Evolutionary conservation across 2,888 invertebrate genomes (phyloP), one percentile per base, ranked within the genome.

Genomic region (Odontothrips loti): DNA sequence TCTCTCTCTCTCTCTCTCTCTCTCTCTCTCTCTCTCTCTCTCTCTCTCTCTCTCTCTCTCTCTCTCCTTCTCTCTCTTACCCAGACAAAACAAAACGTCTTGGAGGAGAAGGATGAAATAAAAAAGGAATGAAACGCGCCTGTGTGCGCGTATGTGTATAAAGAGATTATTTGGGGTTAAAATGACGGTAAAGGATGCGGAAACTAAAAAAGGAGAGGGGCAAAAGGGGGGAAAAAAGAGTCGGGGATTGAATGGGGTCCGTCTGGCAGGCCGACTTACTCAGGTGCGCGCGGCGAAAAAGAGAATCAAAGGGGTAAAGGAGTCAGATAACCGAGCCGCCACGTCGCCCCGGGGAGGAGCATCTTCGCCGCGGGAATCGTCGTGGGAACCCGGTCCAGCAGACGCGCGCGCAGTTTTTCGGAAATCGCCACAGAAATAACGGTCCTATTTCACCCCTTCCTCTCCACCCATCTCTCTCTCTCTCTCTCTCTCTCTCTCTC

Each of bases 81-180:
- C 68, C 11, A 75, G 68, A 75, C 27, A 27, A 75, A 75, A 75
- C 27, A 68, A 68, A 68, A 68, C 68, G 68, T 58, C 58, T 58
- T 6, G 20, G 58, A 10, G 58, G 17, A 17, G 34, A 58, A 58
- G 6, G 2, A 43, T 6, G 34, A 43, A 43, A 43, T 4, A 43
- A 43, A 43, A 43, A 43, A 4, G 6, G 6, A 6, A 6, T 6
- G 1, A 58, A 15, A 58, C 58, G 58, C 58, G 58, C 15, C 15
- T 17, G 20, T 17, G 58, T 15, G 15, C 15, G 23, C 23, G 68
- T 75, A 27, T 68, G 68, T 75, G 68, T 75, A 75, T 75, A 75
- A 75, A 75, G 68, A 75, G 68, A 75, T 75, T 75, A 75, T 75
- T 75, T 75, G 68, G 68, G 68, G 68, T 75, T 75, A 75, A 75